Evolutionary conservation across 92 coral and sea anemone species (phyloP), one percentile per base, ranked within the genome.

Genomic region (Umimayanthus kanabou): DNA sequence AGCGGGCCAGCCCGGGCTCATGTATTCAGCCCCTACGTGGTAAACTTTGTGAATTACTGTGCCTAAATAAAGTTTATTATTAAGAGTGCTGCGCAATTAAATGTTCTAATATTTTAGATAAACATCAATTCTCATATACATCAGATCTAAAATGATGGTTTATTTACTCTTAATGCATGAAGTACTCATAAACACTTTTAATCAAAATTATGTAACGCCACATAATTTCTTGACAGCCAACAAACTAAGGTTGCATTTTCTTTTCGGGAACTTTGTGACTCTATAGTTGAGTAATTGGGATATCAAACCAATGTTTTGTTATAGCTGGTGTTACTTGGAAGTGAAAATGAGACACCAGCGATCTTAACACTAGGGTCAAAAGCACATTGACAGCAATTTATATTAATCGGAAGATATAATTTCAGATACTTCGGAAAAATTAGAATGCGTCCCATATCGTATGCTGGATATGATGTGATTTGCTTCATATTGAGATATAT

Each of bases 241-340:
- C 69, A 4, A 25, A 61, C 69, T 20, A 23, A 61, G 22, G 25
- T 22, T 61, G 69, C 26, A 61, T 5, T 20, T 61, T 61, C 69
- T 61, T 5, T 61, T 33, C 37, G 1, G 37, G 37, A 33, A 33
- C 37, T 33, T 33, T 33, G 37, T 33, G 37, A 33, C 37, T 33
- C 37, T 33, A 33, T 33, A 33, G 7, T 61, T 18, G 26, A 3
- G 29, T 39, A n/a, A 75, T 18, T 61, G 50, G 79, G 25, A 39
- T n/a, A n/a, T 1, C 28, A 16, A 18, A 37, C 29, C 22, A n/a
- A 23, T 39, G n/a, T 2, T 75, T 39, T 75, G 28, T 39, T 80
- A n/a, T 57, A 39, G 61, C 85, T 18, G 67, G 85, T 39, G 29
- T 25, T 13, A n/a, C 55, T 71, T 83, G 40, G 28, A 83, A 47